phyloP scores from a whole-genome alignment of 2,888 invertebrate genomes.

The Sarcophaga caerulescens region DNA sequence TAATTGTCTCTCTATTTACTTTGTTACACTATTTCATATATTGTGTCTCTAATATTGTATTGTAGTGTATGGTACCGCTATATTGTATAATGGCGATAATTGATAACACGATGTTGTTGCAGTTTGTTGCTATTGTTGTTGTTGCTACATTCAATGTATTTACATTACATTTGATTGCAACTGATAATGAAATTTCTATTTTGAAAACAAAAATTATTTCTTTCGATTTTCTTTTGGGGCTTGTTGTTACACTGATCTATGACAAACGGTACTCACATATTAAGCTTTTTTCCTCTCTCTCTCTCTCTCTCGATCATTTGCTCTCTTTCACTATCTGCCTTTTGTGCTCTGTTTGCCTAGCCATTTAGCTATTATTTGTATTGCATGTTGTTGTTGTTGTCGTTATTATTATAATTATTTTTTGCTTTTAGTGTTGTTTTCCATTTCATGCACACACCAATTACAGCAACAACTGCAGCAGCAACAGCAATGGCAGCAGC shows the following conservation, averaged over 20 bases:
- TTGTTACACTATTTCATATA: constrained; percentile 6
- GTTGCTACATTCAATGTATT: constrained; percentile 16
- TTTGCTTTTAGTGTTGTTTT: neutral
- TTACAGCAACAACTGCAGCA: no score
- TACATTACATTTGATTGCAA: constrained; percentile 48
- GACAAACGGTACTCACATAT: neutral
- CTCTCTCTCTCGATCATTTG: neutral
- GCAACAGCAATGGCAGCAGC: no score
- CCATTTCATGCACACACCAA: neutral
- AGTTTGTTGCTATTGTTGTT: no score
- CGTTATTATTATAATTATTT: neutral
- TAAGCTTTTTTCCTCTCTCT: neutral
- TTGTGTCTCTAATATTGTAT: no score
- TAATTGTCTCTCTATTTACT: constrained; percentile 39
- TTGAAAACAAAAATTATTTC: neutral
- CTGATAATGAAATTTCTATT: constrained; percentile 50
- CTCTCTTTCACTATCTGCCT: constrained; percentile 17
- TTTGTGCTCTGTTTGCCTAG: constrained; percentile 3
- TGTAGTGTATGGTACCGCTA: no score
- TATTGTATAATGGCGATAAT: no score
- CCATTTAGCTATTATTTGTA: neutral
- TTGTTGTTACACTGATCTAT: constrained; percentile 20
- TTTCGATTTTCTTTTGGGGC: neutral
- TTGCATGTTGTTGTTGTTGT: neutral
- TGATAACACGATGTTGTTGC: no score